Conservation (phyloP, 2,113 vertebrate species). For the Nothoprocta perdicaria region DNA sequence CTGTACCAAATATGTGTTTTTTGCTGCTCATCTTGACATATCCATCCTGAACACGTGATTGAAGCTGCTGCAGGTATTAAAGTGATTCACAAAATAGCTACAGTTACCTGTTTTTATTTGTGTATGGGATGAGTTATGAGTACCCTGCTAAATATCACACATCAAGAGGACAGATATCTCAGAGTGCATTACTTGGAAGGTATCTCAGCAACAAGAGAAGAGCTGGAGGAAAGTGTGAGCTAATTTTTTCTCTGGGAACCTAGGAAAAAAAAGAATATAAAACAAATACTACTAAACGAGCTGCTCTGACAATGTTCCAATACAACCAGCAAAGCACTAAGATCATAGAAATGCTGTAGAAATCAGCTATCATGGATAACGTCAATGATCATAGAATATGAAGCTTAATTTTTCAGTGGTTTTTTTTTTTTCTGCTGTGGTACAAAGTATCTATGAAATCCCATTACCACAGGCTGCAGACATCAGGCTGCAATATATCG, state of each 20-base stretch:
- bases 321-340: background rate
- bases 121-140: background rate
- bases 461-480: background rate
- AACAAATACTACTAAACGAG: background rate
- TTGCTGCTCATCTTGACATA: background rate
- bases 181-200: background rate
- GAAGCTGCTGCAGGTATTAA: background rate
- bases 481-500: background rate
- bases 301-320: background rate
- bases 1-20: background rate
- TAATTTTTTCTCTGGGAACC: background rate
- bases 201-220: background rate
- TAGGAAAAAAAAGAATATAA: background rate
- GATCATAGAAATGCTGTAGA: background rate
- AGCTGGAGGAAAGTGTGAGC: background rate
- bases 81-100: background rate
- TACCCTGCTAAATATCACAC: background rate
- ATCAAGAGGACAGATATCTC: background rate
- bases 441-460: background rate
- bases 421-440: background rate
- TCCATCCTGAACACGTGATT: background rate
- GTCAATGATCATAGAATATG: background rate
- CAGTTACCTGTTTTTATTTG: background rate
- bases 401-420: background rate
- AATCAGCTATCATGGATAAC: background rate